Base-by-base conservation (phyloP, 2,888 invertebrate genomes). In the Tillus elongatus region DNA sequence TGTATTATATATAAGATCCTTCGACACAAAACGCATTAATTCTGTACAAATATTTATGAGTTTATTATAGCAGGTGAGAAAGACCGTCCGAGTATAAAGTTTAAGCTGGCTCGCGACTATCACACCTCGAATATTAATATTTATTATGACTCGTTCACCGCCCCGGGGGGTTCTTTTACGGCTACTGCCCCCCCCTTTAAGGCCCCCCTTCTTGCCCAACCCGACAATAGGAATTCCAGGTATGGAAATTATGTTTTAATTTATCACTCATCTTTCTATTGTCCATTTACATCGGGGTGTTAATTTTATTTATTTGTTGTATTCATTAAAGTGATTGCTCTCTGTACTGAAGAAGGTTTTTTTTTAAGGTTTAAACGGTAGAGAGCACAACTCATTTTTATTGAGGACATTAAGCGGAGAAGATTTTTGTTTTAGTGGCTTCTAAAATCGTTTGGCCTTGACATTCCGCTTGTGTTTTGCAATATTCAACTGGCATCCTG, bases 121-220 rank as follows among this genome's bases (percentile, higher is more conserved):
- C 61, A 56, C 61, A 62, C 61, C 58, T 64, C 58, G 54, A 57
- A 62, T 62, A 62, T 61, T 63, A 62, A 63, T 63, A 64, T 65
- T 65, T 65, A 65, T 65, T 64, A 58, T 61, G 60, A 64, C 61
- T 60, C 56, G 63, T 59, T 53, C 53, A 47, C 43, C 48, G 50
- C 56, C 57, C 58, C 51, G 54, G 59, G 60, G 60, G 60, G 57
- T 54, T 53, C 54, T 58, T 62, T 61, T 61, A 63, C 61, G 52
- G 58, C 61, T 60, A 60, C 63, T 62, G 60, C 60, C 59, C 60
- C 56, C 52, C 54, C 49, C 45, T 47, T 43, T 46, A 38, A 49
- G 51, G 42, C 45, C 52, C 49, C 46, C 37, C 43, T 40, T 42
- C 24, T 6, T 19, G 6, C 24, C 45, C 43, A 37, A 42, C 38